Base-by-base conservation (phyloP, 2,888 invertebrate species). In the Clostera curtula region DNA sequence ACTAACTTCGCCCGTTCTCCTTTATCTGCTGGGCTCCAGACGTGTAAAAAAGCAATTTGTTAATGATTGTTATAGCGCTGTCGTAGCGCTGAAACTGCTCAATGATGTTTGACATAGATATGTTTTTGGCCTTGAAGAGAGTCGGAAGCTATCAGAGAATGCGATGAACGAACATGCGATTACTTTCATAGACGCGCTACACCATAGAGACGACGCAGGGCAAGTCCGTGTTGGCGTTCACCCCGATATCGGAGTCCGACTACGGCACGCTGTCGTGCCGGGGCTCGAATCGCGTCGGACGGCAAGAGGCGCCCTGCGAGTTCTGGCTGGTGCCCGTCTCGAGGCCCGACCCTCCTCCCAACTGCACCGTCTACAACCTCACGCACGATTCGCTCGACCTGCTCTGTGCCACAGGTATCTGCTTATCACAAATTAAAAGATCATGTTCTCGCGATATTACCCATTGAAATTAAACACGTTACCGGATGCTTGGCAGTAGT, bases 221-320 rank as follows among this genome's bases (percentile, higher is more conserved):
- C 35, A 85, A 84, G 45, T 93, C 89, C 26, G 88, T 90, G 3
- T 80, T 94, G 30, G 89, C 89, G 8, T 95, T 93, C 70, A 90
- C 89, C 3, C 95, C 95, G 4, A 88, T 91, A 11, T 88, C 89
- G 2, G 92, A 92, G 57, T 84, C 89, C 47, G 93, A 93, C 67
- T 93, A 93, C 56, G 93, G 93, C n/a, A 90, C 90, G 4, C 82
- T 92, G 19, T 85, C 90, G 43, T 93, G 93, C 66, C 89, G 90
- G 71, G 93, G 92, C 1, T 87, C 85, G 30, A 93, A 93, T 66
- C 66, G 86, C 3, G 90, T 91, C 0, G 93, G 93, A 2, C 87
- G 87, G 36, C 93, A 93, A 65, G 70, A 79, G 25, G 85, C 87
- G 34, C 91, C 93, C 5, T 93, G 93, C 71, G 84, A 91, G 22